Evolutionary conservation across 1,140 invertebrate genomes (phyloP).

Genomic region (Rhizoglyphus robini): DNA sequence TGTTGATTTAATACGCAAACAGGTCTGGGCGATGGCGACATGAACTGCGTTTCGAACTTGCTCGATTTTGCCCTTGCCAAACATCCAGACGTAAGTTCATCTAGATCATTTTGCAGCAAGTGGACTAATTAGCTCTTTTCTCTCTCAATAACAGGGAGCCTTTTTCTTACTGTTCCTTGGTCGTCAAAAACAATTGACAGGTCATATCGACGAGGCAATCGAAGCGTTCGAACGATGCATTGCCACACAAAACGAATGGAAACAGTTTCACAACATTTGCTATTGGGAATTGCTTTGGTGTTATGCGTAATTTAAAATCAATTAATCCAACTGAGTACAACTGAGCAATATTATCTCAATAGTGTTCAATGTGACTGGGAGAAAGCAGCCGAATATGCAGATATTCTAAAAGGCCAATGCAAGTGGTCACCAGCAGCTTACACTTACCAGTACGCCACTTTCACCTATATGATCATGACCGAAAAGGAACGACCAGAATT

Average conservation of each 20-base stretch:
- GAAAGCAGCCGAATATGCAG: conserved; percentile 54
- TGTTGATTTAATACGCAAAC: neutral
- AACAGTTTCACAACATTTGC: conserved; percentile 85
- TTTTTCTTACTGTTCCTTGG: conserved; percentile 62
- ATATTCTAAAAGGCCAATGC: conserved; percentile 55
- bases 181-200: conserved; percentile 16
- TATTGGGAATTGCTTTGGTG: conserved; percentile 93
- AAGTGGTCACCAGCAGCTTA: conserved; percentile 84
- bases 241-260: conserved; percentile 69
- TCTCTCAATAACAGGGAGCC: conserved; percentile 62
- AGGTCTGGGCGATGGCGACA: conserved; percentile 62
- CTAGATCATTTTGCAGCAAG: conserved; percentile 6
- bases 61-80: conserved; percentile 50
- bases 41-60: conserved; percentile 55
- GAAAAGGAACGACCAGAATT: conserved; percentile 28
- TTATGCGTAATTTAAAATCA: conserved; percentile 44
- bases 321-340: neutral
- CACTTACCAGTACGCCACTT: conserved; percentile 69
- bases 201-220: conserved; percentile 38
- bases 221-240: conserved; percentile 67
- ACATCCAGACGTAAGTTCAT: conserved; percentile 38
- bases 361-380: conserved; percentile 47
- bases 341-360: neutral
- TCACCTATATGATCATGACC: conserved; percentile 46
- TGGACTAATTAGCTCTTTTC: conserved; percentile 9